phyloP scores from a whole-genome alignment of 2,888 invertebrate genomes.

The Chymomyza caudatula region DNA sequence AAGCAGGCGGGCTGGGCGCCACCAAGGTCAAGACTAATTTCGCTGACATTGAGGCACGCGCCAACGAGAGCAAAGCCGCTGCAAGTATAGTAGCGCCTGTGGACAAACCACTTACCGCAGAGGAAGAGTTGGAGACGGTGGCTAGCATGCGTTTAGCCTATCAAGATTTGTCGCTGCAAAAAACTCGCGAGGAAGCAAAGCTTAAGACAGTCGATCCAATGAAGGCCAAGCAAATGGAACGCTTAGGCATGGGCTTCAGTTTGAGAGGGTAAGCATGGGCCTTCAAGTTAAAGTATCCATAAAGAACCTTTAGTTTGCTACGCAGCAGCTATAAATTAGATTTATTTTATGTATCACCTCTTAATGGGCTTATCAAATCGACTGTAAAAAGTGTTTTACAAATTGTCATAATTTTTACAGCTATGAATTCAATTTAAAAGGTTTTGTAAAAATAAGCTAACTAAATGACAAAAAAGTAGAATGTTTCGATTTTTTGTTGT shows the following conservation, averaged over 20 bases:
- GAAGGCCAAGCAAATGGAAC: conserved; percentile 92
- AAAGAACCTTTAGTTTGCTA: not conserved
- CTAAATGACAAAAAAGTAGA: too few species aligned
- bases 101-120: conserved; percentile 77
- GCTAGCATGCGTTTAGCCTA: conserved; percentile 87
- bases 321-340: too few species aligned
- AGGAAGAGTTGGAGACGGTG: conserved; percentile 85
- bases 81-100: conserved; percentile 45
- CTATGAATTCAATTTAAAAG: too few species aligned
- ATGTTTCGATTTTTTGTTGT: too few species aligned
- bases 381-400: too few species aligned
- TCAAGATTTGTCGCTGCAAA: conserved; percentile 85
- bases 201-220: conserved; percentile 86
- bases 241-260: conserved; percentile 93
- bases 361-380: too few species aligned
- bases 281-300: not conserved
- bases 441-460: too few species aligned
- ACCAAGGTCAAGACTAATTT: conserved; percentile 97
- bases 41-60: conserved; percentile 94
- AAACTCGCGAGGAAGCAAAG: conserved; percentile 85
- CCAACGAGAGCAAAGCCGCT: conserved; percentile 85
- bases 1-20: conserved; percentile 90
- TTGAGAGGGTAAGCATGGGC: conserved; percentile 60
- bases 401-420: too few species aligned
- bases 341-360: too few species aligned